phyloP scores from a whole-genome alignment of 2,113 vertebrate species.

The Acanthisitta chloris region DNA sequence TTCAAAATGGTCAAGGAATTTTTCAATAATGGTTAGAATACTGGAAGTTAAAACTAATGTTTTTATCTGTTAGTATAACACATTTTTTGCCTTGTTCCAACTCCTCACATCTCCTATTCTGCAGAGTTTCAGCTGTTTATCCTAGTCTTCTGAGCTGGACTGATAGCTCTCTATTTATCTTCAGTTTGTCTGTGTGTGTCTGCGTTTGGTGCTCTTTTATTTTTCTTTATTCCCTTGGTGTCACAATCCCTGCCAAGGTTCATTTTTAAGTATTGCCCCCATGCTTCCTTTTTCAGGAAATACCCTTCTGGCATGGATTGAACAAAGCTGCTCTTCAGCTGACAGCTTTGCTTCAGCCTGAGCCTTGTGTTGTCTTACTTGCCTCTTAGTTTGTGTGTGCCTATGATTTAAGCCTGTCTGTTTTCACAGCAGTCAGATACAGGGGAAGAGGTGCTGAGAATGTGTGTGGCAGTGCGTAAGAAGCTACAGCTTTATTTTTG shows the following conservation, averaged over 20 bases:
- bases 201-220: background rate
- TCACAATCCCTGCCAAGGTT: background rate
- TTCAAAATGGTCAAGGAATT: background rate
- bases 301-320: background rate
- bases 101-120: background rate
- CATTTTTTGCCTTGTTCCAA: background rate
- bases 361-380: background rate
- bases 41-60: background rate
- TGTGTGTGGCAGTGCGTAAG: slow-evolving; percentile 96
- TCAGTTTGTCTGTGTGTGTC: background rate
- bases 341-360: background rate
- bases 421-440: slow-evolving; percentile 79
- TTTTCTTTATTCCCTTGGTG: background rate
- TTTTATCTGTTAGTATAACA: background rate
- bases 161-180: background rate
- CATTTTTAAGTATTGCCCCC: background rate
- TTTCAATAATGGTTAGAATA: background rate
- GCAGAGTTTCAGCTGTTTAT: background rate
- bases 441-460: slow-evolving; percentile 87
- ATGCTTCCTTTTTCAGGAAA: background rate
- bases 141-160: background rate
- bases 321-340: background rate
- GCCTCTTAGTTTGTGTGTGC: background rate
- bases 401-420: background rate
- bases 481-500: slow-evolving; percentile 96